These are phyloP conservation scores for Caenorhabditis elegans DNA, from an alignment of 1,140 invertebrate species.

Conservation along the genomic window WBcel235 BX284606.5:1249501-1250000, in stretches of 20 bases:
- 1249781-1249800: background rate
- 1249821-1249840: background rate
- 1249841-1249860: background rate
- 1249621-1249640: no score
- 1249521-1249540: no score
- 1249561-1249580: no score
- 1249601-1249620: no score
- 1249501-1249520: no score
- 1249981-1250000: no score
- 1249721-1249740: background rate
- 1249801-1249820: background rate
- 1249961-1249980: background rate
- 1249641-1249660: no score
- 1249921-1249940: background rate
- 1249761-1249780: background rate
- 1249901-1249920: background rate
- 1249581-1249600: no score
- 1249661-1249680: no score
- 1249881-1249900: background rate
- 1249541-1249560: no score
- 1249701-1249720: background rate
- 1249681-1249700: no score
- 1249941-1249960: background rate
- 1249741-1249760: background rate
- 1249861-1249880: background rate